Evolutionary conservation across 2,888 invertebrate genomes (phyloP).

Genomic region (Yponomeuta plumbellus): DNA sequence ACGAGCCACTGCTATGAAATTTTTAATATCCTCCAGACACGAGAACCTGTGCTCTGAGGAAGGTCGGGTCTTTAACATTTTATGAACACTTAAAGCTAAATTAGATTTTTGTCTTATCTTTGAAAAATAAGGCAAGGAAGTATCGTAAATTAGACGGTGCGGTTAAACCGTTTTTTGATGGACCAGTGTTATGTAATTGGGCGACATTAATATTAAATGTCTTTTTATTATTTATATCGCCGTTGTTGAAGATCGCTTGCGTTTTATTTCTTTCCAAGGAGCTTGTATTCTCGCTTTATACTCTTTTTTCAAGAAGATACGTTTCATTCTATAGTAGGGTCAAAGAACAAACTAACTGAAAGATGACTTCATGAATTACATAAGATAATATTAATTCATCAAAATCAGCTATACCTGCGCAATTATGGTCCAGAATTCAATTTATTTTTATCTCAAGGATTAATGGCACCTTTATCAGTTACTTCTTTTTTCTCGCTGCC

Average conservation of each 20-base stretch:
- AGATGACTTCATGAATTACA: too few relatives aligned
- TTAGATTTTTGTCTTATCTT: conserved; percentile 47
- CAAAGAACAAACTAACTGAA: neutral
- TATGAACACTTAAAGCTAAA: conserved; percentile 60
- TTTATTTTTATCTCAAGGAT: too few relatives aligned
- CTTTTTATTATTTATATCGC: neutral
- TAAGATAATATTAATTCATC: too few relatives aligned
- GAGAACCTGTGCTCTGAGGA: conserved; percentile 41
- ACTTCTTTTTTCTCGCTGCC: too few relatives aligned
- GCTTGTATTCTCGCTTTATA: neutral
- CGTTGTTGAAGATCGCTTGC: neutral
- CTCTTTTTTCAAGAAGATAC: neutral
- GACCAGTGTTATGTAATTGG: conserved; percentile 5
- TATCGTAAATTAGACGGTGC: conserved; percentile 9
- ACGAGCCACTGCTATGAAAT: conserved; percentile 31
- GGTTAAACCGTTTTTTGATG: conserved; percentile 3
- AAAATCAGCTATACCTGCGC: too few relatives aligned
- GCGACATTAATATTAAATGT: neutral
- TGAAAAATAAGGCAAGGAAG: conserved; percentile 33
- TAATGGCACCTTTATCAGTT: too few relatives aligned
- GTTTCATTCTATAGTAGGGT: neutral
- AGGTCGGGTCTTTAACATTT: conserved; percentile 56
- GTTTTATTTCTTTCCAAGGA: neutral
- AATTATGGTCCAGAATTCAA: too few relatives aligned
- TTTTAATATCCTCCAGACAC: conserved; percentile 60